A percentile compares a stretch with the other conserved stretches of the same genome.
phyloP scores from a whole-genome alignment of 2,888 invertebrate genomes.

The Drosophila meridiana region DNA sequence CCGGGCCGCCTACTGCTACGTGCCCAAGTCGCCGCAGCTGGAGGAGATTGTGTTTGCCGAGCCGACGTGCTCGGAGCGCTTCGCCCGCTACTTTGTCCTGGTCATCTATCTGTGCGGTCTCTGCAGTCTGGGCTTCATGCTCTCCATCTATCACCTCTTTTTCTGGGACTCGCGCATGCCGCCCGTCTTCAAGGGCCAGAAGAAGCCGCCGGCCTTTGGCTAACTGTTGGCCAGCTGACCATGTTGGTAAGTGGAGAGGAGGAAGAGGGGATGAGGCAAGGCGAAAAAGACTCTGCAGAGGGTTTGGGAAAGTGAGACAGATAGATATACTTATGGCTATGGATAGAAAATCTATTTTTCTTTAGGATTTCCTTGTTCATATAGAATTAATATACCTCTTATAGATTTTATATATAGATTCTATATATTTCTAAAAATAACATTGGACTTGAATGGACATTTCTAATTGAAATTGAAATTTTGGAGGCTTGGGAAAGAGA shows the following conservation, averaged over 20 bases:
- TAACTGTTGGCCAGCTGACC: conserved; percentile 28
- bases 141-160: conserved; percentile 84
- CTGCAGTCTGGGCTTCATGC: conserved; percentile 82
- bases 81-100: conserved; percentile 81
- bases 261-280: not conserved
- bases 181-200: conserved; percentile 82
- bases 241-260: conserved; percentile 19
- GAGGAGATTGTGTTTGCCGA: conserved; percentile 75
- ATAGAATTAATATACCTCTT: too few relatives aligned
- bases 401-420: too few relatives aligned
- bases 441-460: too few relatives aligned
- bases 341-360: too few relatives aligned
- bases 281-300: too few relatives aligned
- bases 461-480: too few relatives aligned
- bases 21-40: conserved; percentile 69
- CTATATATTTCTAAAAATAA: too few relatives aligned
- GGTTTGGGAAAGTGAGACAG: too few relatives aligned
- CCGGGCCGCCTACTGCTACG: conserved; percentile 56
- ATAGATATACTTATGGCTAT: too few relatives aligned
- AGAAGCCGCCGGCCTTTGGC: conserved; percentile 72
- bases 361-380: too few relatives aligned
- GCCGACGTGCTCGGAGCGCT: conserved; percentile 79
- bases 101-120: conserved; percentile 83
- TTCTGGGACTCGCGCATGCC: conserved; percentile 85
- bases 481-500: too few relatives aligned